Evolutionary conservation across 2,113 vertebrate species (phyloP).

Genomic region (Stegostoma tigrinum): DNA sequence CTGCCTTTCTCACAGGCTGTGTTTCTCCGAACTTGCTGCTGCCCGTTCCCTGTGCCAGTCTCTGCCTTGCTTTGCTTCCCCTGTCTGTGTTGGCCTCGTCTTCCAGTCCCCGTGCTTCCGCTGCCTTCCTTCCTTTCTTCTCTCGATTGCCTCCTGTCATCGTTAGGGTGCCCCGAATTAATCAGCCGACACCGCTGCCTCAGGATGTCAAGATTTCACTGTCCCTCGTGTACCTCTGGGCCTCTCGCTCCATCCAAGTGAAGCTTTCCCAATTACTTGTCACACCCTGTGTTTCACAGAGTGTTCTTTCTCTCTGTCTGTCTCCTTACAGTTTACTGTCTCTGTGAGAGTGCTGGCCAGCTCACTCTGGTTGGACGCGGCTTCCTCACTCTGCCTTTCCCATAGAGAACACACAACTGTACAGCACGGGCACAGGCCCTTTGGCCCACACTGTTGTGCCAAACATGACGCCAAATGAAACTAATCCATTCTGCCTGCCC

Average conservation of each 20-base stretch:
- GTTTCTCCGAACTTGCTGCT: constrained; percentile 43
- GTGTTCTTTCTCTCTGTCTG: background rate
- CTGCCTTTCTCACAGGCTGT: background rate
- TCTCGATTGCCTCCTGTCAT: background rate
- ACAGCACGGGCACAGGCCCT: too few species aligned
- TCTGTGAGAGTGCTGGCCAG: background rate
- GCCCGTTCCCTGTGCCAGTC: constrained; percentile 38
- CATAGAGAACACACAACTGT: background rate
- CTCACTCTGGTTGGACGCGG: constrained; percentile 9
- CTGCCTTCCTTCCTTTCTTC: background rate
- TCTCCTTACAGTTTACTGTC: background rate
- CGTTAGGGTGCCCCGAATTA: background rate
- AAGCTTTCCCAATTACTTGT: background rate
- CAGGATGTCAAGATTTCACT: background rate
- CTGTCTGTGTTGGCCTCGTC: background rate
- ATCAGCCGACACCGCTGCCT: background rate
- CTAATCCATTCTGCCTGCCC: too few species aligned
- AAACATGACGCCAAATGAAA: too few species aligned
- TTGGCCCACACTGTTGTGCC: too few species aligned
- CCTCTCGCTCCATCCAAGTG: background rate
- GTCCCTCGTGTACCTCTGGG: background rate
- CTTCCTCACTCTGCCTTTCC: constrained; percentile 41
- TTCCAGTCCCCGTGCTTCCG: background rate
- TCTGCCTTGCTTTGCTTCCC: constrained; percentile 51
- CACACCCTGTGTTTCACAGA: background rate